Base-by-base conservation (phyloP, 1,140 invertebrate species). In the Hyles vespertilio region DNA sequence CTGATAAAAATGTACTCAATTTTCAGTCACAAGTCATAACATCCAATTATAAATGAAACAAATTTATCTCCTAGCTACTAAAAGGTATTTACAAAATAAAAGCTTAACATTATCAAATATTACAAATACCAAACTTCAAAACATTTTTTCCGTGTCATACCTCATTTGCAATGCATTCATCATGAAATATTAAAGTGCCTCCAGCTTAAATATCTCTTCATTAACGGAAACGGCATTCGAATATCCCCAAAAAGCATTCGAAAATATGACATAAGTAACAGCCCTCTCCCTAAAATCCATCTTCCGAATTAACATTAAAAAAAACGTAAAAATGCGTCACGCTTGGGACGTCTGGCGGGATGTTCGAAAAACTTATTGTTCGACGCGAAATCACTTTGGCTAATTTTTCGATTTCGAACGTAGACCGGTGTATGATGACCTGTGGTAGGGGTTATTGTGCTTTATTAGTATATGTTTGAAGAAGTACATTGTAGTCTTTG, bases 281-380 rank as follows among this genome's bases (percentile, higher is more conserved):
- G n/a, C 40, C 12, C 44, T 43, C 11, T 9, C 70, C 72, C 67
- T 51, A 64, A 69, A 75, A 81, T 72, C 72, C 76, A 79, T 79
- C 68, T 78, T 58, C 63, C 48, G 74, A 73, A 79, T 81, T 77
- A 75, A 65, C 69, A 66, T 66, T 67, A 46, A 70, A 76, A 76
- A 73, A 74, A 70, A 70, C 46, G 67, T 63, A 70, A 69, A 70
- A 59, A 72, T 59, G 58, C 60, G 57, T 48, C 59, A 51, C 60
- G 56, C 72, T 47, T 44, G 69, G 73, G 76, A 74, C 62, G 32
- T 10, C 47, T 63, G 62, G 55, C 46, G 33, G 10, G 3, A 7
- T 50, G 48, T 53, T 53, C 47, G 47, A 48, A 48, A 12, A 12
- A 11, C 22, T 48, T 48, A 48, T 48, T 48, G 36, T 40, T 11